These are phyloP conservation scores for Epinephelus lanceolatus DNA, from an alignment of 2,113 vertebrate species.

Conservation along the genomic window DNA sequence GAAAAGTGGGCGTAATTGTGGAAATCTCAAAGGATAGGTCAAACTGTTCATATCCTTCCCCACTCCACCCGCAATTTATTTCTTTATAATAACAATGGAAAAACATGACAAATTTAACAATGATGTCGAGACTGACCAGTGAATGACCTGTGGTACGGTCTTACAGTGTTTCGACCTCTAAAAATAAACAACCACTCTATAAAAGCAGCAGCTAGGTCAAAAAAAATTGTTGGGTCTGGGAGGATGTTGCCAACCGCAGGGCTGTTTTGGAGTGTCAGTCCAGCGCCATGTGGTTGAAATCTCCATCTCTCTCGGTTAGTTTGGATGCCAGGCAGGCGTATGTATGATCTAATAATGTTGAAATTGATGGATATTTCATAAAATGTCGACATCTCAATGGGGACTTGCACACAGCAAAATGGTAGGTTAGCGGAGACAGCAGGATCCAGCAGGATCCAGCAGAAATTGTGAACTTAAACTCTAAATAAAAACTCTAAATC, in stretches of 20 bases:
- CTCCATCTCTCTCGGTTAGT: constrained; percentile 61
- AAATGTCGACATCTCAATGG: constrained; percentile 61
- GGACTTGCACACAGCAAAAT: constrained; percentile 37
- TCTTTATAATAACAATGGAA: constrained; percentile 18
- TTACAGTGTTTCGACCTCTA: constrained; percentile 21
- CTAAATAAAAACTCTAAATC: constrained; percentile 56
- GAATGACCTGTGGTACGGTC: constrained; percentile 14
- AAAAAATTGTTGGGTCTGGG: constrained; percentile 53
- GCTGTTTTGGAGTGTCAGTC: constrained; percentile 58
- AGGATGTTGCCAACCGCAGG: constrained; percentile 60
- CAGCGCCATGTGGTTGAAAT: constrained; percentile 65
- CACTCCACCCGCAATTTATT: neutral
- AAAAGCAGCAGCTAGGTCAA: constrained; percentile 42
- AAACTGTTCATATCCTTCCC: constrained; percentile 1
- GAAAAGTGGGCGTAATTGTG: neutral
- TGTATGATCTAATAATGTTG: constrained; percentile 63
- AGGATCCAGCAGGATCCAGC: neutral
- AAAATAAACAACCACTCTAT: constrained; percentile 43
- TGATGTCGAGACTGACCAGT: constrained; percentile 11
- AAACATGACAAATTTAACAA: neutral
- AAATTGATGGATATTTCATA: constrained; percentile 68
- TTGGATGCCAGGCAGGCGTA: constrained; percentile 49
- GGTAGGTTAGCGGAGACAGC: constrained; percentile 57
- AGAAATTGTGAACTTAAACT: constrained; percentile 47
- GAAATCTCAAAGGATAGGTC: neutral